Percentiles rank a stretch among this genome's conserved stretches.
These are phyloP conservation scores for Centropus unirufus DNA, from an alignment of 2,113 vertebrate genomes.

Conservation along the genomic window DNA sequence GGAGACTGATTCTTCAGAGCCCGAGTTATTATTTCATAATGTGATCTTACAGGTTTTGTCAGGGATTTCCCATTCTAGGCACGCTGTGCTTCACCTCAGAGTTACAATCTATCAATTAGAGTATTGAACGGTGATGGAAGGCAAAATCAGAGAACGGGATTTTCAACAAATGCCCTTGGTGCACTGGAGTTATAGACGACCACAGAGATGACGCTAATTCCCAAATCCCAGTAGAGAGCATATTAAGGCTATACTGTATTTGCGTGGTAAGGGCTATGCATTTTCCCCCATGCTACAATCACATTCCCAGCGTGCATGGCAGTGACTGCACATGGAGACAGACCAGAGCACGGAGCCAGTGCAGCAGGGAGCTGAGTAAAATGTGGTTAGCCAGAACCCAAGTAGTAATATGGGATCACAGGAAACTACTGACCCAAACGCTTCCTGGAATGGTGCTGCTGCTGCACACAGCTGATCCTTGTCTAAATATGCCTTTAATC, in stretches of 20 bases:
- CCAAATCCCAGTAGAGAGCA: neutral
- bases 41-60: neutral
- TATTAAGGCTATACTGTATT: neutral
- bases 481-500: neutral
- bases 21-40: neutral
- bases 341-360: neutral
- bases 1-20: neutral
- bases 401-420: neutral
- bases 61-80: slow-evolving; percentile 31
- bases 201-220: neutral
- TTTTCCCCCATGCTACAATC: neutral
- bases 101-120: slow-evolving; percentile 28
- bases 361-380: neutral
- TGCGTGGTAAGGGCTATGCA: rapidly evolving
- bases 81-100: slow-evolving; percentile 14
- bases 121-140: slow-evolving; percentile 23
- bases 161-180: neutral
- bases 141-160: slow-evolving; percentile 15
- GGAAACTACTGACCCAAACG: neutral
- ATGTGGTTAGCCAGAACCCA: neutral
- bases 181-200: neutral
- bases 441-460: neutral
- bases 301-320: neutral
- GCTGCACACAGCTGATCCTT: neutral
- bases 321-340: neutral